A percentile compares a stretch with the other conserved stretches of the same genome.
These are phyloP conservation scores for Drosophila ezoana DNA, from an alignment of 2,888 invertebrate species.

Conservation along the genomic window DNA sequence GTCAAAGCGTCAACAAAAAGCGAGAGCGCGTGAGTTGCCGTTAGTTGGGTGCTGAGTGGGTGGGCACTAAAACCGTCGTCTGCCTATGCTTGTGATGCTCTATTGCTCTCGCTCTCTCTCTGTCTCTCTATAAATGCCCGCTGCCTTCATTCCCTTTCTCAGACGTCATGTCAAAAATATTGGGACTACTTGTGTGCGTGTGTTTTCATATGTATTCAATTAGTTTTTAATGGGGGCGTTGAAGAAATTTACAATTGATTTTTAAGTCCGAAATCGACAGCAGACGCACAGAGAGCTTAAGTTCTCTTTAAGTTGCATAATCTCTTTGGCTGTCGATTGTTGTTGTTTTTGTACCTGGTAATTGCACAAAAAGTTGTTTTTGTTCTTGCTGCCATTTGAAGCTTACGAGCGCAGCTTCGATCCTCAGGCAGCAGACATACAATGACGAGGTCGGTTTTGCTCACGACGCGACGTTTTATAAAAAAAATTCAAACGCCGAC, in stretches of 20 bases:
- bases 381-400: constrained; percentile 14
- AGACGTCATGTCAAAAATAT: constrained; percentile 48
- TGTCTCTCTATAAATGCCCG: background rate
- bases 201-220: constrained; percentile 48
- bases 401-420: constrained; percentile 24
- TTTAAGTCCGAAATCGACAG: constrained; percentile 70
- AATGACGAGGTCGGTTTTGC: constrained; percentile 67
- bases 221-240: constrained; percentile 72
- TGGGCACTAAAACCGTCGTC: constrained; percentile 32
- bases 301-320: constrained; percentile 51
- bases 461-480: constrained; percentile 40
- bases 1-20: constrained; percentile 49
- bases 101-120: constrained; percentile 5
- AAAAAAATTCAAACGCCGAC: constrained; percentile 32
- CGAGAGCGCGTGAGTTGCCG: constrained; percentile 18
- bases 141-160: constrained; percentile 2
- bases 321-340: constrained; percentile 12
- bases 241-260: constrained; percentile 69
- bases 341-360: constrained; percentile 30
- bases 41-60: constrained; percentile 39
- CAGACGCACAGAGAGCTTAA: constrained; percentile 53
- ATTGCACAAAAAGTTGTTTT: constrained; percentile 45
- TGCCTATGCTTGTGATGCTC: constrained; percentile 25
- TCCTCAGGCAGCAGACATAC: constrained; percentile 44
- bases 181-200: constrained; percentile 19